A percentile compares a stretch with the other conserved stretches of the same genome.
These are phyloP conservation scores for Thera obeliscata DNA, from an alignment of 2,888 invertebrate species.

Conservation along the genomic window DNA sequence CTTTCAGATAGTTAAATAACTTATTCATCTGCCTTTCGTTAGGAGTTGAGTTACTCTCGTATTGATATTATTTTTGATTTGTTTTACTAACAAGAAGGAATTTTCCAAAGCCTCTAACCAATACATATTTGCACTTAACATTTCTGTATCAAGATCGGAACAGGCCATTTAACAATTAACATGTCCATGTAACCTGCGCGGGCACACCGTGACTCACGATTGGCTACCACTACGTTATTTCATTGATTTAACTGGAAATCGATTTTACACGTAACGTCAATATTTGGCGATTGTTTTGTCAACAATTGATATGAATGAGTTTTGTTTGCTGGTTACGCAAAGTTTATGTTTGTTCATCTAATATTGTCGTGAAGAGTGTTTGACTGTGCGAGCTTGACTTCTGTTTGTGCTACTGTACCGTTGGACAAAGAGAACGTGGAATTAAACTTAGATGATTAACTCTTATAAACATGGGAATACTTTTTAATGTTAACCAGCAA, in stretches of 20 bases:
- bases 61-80: neutral
- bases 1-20: too few relatives aligned
- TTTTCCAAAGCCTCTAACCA: conserved; percentile 4
- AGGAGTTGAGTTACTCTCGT: too few relatives aligned
- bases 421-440: conserved; percentile 18
- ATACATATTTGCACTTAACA: conserved; percentile 24
- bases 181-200: conserved; percentile 56
- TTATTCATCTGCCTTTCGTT: too few relatives aligned
- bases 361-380: conserved; percentile 28
- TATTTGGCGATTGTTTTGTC: conserved; percentile 52
- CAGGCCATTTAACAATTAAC: conserved; percentile 63
- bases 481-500: too few relatives aligned
- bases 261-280: conserved; percentile 51
- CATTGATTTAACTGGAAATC: conserved; percentile 47
- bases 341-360: conserved; percentile 38
- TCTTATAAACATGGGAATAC: too few relatives aligned
- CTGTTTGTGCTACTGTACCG: conserved; percentile 28
- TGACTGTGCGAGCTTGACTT: conserved; percentile 22
- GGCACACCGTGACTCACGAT: conserved; percentile 66
- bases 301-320: conserved; percentile 44
- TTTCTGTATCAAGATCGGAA: conserved; percentile 39
- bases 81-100: neutral
- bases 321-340: conserved; percentile 34
- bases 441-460: conserved; percentile 8
- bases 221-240: conserved; percentile 32